Conservation (phyloP, 2,113 vertebrate species). For the Notothenia rossii region DNA sequence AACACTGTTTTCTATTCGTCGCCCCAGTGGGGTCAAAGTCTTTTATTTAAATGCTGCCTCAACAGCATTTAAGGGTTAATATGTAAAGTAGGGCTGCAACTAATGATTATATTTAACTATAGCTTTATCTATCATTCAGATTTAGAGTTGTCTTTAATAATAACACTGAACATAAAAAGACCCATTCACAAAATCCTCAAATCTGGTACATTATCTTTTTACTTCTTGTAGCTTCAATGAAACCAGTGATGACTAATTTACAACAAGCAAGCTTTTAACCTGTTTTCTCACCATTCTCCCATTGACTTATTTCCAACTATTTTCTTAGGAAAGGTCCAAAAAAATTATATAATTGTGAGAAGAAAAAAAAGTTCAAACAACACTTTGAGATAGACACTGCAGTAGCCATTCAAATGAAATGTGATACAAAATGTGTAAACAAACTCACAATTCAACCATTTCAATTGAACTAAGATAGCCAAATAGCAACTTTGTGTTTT, state of each 20-base stretch:
- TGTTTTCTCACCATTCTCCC: neutral
- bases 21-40: neutral
- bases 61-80: neutral
- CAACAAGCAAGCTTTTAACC: neutral
- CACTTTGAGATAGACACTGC: too few species aligned
- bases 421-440: neutral
- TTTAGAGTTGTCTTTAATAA: too few species aligned
- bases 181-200: neutral
- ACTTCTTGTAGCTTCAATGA: neutral
- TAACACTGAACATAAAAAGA: neutral
- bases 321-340: neutral
- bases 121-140: too few species aligned
- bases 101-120: neutral
- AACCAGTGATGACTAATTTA: neutral
- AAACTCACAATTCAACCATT: neutral
- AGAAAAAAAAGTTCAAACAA: too few species aligned
- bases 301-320: neutral
- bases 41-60: neutral
- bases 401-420: neutral
- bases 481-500: neutral
- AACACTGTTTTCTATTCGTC: neutral
- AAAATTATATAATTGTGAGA: neutral
- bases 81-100: neutral
- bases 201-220: too few species aligned
- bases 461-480: neutral